Percentiles rank a stretch among this genome's conserved stretches.
Evolutionary conservation across 2,888 invertebrate genomes (phyloP).

Genomic region (Gymnosoma rotundatum): DNA sequence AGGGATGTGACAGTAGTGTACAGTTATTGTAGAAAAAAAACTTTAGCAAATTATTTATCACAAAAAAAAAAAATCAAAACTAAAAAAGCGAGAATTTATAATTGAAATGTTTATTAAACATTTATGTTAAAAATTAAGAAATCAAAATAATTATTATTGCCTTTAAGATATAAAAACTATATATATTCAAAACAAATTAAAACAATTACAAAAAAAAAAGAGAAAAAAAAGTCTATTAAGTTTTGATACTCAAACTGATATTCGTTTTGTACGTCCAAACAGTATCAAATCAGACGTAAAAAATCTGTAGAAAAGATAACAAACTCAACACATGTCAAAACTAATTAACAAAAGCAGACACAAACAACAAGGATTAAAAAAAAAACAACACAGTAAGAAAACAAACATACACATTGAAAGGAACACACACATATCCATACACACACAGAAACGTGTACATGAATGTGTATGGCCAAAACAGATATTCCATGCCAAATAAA

Average conservation of each 20-base stretch:
- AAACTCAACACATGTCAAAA: conserved; percentile 71
- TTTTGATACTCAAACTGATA: conserved; percentile 43
- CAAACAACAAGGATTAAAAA: conserved; percentile 63
- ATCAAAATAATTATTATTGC: conserved; percentile 44
- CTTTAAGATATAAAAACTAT: neutral
- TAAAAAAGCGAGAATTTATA: too few species aligned
- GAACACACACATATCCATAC: too few species aligned
- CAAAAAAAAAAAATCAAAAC: too few species aligned
- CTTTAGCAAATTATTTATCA: too few species aligned
- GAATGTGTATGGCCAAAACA: neutral
- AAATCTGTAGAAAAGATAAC: conserved; percentile 68
- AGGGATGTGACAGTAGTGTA: too few species aligned
- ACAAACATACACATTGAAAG: too few species aligned
- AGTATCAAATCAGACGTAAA: conserved; percentile 54
- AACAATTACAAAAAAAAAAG: conserved; percentile 43
- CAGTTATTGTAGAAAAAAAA: too few species aligned
- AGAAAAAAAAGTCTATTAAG: conserved; percentile 18
- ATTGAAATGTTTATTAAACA: too few species aligned
- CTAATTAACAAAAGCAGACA: conserved; percentile 71
- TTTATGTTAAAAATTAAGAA: conserved; percentile 19
- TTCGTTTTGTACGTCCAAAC: conserved; percentile 31
- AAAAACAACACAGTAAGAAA: conserved; percentile 9
- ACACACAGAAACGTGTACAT: neutral
- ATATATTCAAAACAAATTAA: conserved; percentile 30
- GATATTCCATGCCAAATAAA: conserved; percentile 47